phyloP scores from a whole-genome alignment of 2,113 vertebrate genomes.

The Mobula hypostoma region DNA sequence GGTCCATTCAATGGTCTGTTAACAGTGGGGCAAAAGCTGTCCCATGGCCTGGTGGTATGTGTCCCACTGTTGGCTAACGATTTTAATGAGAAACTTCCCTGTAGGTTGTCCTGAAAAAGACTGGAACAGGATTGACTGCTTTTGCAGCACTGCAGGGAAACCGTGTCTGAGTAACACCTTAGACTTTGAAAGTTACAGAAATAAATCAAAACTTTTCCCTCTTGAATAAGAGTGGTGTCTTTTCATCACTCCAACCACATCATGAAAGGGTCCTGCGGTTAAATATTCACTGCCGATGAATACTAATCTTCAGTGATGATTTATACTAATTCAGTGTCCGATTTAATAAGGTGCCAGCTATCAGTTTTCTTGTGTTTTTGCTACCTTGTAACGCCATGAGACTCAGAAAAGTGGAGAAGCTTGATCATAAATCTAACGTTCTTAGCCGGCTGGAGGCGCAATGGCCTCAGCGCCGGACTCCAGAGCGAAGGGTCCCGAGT shows the following conservation, averaged over 20 bases:
- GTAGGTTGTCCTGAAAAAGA: background rate
- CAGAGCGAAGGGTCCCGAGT: too few species aligned
- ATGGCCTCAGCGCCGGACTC: too few species aligned
- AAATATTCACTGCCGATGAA: background rate
- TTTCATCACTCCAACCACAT: background rate
- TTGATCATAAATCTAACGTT: background rate
- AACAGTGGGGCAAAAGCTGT: too few species aligned
- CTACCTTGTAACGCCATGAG: slow-evolving; percentile 36
- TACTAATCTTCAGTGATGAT: background rate
- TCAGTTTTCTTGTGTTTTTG: background rate
- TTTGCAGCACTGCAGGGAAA: background rate
- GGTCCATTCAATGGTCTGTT: too few species aligned
- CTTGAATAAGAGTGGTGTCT: too few species aligned
- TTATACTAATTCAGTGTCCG: background rate
- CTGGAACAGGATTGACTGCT: background rate
- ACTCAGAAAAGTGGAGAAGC: slow-evolving; percentile 2
- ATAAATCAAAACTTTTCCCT: background rate
- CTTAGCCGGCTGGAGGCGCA: too few species aligned
- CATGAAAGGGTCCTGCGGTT: background rate
- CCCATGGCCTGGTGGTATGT: too few species aligned
- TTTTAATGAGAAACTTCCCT: background rate
- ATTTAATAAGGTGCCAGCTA: slow-evolving; percentile 20
- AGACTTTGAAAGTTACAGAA: background rate
- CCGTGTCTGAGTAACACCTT: background rate
- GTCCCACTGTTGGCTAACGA: background rate